Conservation (phyloP, 92 coral and sea anemone genomes). For the Muricea muricata region DNA sequence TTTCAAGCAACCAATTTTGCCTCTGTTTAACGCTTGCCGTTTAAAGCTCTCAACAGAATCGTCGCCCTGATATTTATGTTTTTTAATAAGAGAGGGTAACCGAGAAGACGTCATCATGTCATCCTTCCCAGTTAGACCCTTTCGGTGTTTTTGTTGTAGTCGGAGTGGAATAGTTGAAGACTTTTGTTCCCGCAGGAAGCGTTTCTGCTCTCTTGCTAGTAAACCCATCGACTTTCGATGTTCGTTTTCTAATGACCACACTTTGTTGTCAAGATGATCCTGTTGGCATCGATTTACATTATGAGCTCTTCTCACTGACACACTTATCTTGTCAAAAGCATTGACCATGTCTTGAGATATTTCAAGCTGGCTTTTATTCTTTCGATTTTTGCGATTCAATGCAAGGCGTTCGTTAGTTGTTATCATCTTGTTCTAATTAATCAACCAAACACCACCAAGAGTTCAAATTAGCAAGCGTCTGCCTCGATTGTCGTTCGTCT, state of each 20-base stretch:
- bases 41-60: background rate
- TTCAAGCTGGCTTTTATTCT: background rate
- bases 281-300: conserved; percentile 47
- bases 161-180: background rate
- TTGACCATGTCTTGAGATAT: conserved; percentile 37
- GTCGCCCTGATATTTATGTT: background rate
- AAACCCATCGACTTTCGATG: conserved; percentile 37
- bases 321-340: conserved; percentile 39
- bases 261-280: conserved; percentile 33
- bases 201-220: conserved; percentile 20
- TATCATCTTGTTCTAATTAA: background rate
- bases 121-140: background rate
- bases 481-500: background rate
- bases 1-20: background rate
- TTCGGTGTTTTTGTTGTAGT: background rate
- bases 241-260: conserved; percentile 32
- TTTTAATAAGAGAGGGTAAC: background rate
- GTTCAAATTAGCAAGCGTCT: background rate
- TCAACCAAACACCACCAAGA: background rate
- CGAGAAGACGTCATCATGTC: background rate
- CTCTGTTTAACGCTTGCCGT: background rate
- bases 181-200: conserved; percentile 19
- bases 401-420: background rate
- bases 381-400: conserved; percentile 6
- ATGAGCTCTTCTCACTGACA: conserved; percentile 32